Evolutionary conservation across 2,888 invertebrate species (phyloP).

Genomic region (Dastarcus helophoroides): DNA sequence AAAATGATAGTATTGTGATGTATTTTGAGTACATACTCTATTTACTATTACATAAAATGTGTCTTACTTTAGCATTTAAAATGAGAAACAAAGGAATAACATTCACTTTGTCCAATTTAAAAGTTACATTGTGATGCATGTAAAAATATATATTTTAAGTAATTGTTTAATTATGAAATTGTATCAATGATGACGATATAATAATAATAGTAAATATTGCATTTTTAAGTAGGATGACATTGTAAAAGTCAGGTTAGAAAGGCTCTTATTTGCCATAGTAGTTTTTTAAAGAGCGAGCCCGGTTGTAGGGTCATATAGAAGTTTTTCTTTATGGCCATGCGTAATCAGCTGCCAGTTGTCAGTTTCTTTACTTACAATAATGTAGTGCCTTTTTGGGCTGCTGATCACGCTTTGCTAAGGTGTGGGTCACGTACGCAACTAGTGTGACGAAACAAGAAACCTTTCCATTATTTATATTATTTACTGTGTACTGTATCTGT

Average conservation of each 20-base stretch:
- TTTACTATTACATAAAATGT: constrained; percentile 26
- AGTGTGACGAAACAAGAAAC: constrained; percentile 30
- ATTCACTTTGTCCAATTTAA: constrained; percentile 3
- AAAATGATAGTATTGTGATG: constrained; percentile 27
- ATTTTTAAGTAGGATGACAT: constrained; percentile 34
- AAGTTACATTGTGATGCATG: constrained; percentile 32
- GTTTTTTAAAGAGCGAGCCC: constrained; percentile 21
- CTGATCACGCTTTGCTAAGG: constrained; percentile 37
- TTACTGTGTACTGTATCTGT: constrained; percentile 41
- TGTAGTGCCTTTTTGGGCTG: constrained; percentile 39
- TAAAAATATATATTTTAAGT: constrained; percentile 19
- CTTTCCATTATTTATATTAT: constrained; percentile 32
- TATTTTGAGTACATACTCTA: constrained; percentile 21
- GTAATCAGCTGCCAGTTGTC: constrained; percentile 37
- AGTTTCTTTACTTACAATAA: constrained; percentile 33
- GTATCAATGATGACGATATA: constrained; percentile 12
- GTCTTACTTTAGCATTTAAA: constrained; percentile 27
- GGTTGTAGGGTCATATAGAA: constrained; percentile 1
- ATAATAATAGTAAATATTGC: constrained; percentile 20
- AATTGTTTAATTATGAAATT: constrained; percentile 25
- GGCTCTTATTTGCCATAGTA: constrained; percentile 19
- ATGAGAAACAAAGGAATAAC: no score
- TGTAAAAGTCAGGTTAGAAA: constrained; percentile 25
- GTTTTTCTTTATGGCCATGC: constrained; percentile 20
- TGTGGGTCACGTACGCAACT: constrained; percentile 34